Conservation (phyloP, 2,113 vertebrate genomes). For the Dipodomys stephensi region DNA sequence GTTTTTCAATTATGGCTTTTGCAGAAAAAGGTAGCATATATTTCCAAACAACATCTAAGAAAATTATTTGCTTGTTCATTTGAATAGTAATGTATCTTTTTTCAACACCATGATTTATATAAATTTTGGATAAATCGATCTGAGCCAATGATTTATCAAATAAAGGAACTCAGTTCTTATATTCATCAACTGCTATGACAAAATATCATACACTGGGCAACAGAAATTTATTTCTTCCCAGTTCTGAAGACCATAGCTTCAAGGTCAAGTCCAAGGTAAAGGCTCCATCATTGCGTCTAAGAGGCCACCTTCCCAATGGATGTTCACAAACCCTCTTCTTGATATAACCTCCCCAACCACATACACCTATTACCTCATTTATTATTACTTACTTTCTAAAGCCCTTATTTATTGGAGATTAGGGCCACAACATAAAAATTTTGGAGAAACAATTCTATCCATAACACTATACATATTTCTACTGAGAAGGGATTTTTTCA, state of each 20-base stretch:
- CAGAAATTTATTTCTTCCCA: neutral
- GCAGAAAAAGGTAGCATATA: neutral
- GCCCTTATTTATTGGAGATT: neutral
- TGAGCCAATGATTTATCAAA: neutral
- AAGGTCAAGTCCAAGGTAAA: neutral
- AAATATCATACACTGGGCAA: neutral
- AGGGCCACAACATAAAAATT: neutral
- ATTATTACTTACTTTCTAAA: neutral
- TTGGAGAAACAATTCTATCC: neutral
- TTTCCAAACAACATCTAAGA: constrained; percentile 8
- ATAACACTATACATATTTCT: neutral
- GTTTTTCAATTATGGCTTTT: neutral
- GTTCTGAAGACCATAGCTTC: neutral
- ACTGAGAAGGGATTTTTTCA: neutral
- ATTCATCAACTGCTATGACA: neutral
- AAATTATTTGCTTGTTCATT: neutral
- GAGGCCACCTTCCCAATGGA: neutral
- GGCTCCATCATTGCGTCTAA: neutral
- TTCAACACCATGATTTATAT: neutral
- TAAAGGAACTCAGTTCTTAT: neutral
- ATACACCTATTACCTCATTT: neutral
- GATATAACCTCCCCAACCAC: neutral
- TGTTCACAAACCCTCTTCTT: neutral
- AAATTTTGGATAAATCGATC: constrained; percentile 9
- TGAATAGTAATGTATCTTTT: neutral